Evolutionary conservation across 2,797 vertebrate species (phyloP).

Genomic region (Lutjanus argentimaculatus): DNA sequence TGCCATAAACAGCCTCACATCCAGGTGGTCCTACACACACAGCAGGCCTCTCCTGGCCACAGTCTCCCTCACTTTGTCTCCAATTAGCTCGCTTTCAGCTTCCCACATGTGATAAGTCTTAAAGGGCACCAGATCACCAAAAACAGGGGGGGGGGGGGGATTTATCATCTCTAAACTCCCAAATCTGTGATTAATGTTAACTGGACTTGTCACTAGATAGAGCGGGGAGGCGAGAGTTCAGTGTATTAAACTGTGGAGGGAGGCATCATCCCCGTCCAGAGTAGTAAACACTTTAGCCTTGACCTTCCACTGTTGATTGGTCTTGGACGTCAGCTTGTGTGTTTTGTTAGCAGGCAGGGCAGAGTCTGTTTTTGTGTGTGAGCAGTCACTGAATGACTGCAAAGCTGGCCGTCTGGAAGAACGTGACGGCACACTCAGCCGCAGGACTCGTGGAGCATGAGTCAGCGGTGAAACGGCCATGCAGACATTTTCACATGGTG

Average conservation of each 20-base stretch:
- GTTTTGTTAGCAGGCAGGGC: conserved; percentile 49
- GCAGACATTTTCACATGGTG: conserved; percentile 37
- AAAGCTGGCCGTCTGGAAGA: conserved; percentile 48
- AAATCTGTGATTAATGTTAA: conserved; percentile 59
- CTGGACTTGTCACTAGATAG: conserved; percentile 25
- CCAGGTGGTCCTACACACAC: conserved; percentile 55
- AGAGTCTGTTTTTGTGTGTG: conserved; percentile 45
- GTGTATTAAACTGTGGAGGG: conserved; percentile 36
- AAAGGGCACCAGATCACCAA: conserved; percentile 54
- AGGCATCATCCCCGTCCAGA: conserved; percentile 43
- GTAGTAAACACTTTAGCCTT: conserved; percentile 61
- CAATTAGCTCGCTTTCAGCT: conserved; percentile 64
- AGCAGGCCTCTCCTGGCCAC: conserved; percentile 55
- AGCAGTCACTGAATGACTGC: conserved; percentile 45
- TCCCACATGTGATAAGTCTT: conserved; percentile 35
- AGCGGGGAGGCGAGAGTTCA: conserved; percentile 20
- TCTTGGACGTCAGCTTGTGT: conserved; percentile 48
- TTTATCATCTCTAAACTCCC: conserved; percentile 57
- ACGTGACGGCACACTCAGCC: conserved; percentile 47
- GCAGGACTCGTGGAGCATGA: conserved; percentile 50
- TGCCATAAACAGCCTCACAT: conserved; percentile 55
- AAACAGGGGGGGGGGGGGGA: conserved; percentile 16
- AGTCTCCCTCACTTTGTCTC: conserved; percentile 52
- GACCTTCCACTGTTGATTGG: conserved; percentile 63
- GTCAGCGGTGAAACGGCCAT: conserved; percentile 45